Conservation (phyloP, 2,797 vertebrate genomes). For the Mus minutoides region DNA sequence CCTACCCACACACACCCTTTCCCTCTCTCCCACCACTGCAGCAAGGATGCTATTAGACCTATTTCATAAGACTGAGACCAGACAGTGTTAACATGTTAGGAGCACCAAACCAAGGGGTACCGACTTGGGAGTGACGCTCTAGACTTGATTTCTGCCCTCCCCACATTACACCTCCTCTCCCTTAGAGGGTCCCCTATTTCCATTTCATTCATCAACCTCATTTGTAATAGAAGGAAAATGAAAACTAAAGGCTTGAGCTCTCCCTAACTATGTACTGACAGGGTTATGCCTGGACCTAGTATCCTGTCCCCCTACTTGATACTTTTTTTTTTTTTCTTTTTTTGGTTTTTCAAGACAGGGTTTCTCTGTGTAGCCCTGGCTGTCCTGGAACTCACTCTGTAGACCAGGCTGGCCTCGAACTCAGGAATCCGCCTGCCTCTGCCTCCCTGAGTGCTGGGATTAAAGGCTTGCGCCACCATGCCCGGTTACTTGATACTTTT, state of each 20-base stretch:
- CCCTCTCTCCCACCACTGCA: background rate
- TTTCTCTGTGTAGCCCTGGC: too few relatives aligned
- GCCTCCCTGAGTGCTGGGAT: too few relatives aligned
- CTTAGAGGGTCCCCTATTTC: background rate
- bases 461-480: too few relatives aligned
- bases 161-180: background rate
- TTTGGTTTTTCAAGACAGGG: too few relatives aligned
- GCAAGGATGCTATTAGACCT: background rate
- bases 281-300: background rate
- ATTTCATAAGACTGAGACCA: constrained; percentile 18
- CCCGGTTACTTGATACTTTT: too few relatives aligned
- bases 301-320: background rate
- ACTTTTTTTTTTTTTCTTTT: too few relatives aligned
- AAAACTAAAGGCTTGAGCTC: background rate
- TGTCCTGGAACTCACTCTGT: too few relatives aligned
- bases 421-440: too few relatives aligned
- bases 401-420: too few relatives aligned
- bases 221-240: background rate
- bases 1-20: background rate
- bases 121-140: background rate
- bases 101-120: background rate
- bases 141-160: background rate
- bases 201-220: background rate
- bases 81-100: background rate
- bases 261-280: background rate